Percentiles rank a stretch among this genome's conserved stretches.
phyloP scores from a whole-genome alignment of 2,888 invertebrate species.

The Myathropa florea region DNA sequence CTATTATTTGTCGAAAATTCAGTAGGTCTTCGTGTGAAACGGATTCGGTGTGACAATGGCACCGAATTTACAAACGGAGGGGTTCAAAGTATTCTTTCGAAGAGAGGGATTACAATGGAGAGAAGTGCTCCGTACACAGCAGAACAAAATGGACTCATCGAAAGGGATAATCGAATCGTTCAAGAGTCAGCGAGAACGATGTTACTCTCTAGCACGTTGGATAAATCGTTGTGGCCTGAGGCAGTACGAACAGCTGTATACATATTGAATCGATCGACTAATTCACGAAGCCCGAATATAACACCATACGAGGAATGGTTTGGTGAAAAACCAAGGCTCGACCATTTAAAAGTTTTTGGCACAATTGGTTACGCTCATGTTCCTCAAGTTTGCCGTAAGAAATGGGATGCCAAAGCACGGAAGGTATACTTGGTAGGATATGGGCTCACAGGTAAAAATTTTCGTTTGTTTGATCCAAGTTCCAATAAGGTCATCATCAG shows the following conservation, averaged over 20 bases:
- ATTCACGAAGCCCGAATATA: too few relatives aligned
- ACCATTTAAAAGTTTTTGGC: constrained; percentile 4
- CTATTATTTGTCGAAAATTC: constrained; percentile 3
- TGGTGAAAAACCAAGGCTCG: too few relatives aligned
- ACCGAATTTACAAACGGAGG: constrained; percentile 27
- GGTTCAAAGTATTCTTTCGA: neutral
- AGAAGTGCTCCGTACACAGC: constrained; percentile 58
- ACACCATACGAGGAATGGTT: too few relatives aligned
- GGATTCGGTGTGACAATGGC: constrained; percentile 16
- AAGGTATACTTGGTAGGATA: constrained; percentile 7
- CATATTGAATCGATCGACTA: too few relatives aligned
- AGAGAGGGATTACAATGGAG: neutral
- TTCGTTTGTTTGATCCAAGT: neutral
- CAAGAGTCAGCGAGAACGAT: too few relatives aligned
- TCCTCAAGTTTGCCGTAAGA: neutral
- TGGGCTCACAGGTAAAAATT: constrained; percentile 5
- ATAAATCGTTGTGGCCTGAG: constrained; percentile 72
- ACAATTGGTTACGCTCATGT: neutral
- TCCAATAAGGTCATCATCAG: neutral
- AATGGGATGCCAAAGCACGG: neutral
- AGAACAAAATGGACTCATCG: constrained; percentile 73
- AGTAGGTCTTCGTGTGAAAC: neutral
- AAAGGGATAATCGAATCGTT: constrained; percentile 71
- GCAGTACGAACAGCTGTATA: too few relatives aligned
- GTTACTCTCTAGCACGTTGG: too few relatives aligned